Base-by-base conservation (phyloP, 2,797 vertebrate genomes). In the Kryptolebias ocellatus region DNA sequence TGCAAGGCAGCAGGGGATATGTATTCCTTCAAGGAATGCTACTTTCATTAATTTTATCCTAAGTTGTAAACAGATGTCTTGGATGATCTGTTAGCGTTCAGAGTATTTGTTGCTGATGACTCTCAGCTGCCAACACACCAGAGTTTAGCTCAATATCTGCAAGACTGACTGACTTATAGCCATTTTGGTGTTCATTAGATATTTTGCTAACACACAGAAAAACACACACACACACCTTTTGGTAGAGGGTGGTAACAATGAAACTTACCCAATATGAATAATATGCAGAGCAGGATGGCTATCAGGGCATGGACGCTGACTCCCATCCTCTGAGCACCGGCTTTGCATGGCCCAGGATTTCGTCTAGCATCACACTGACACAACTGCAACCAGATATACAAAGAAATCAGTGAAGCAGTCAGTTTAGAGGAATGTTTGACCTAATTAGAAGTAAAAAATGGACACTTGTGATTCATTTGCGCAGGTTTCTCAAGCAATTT, bases 211-310 rank as follows among this genome's bases (percentile, higher is more conserved):
- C 34, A 34, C 6, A 6, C 5, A 34, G 34, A 34, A 2, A 34
- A 34, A 34, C 34, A 34, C 6, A 34, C 34, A 34, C 34, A 24
- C 20, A 34, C 34, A 9, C 34, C 34, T 34, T 42, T 42, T 42
- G 39, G 11, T 11, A 42, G 39, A 12, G 39, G 14, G 39, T 14
- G 39, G 7, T 18, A 64, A 31, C 11, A 5, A 8, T 5, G 9
- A 28, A 14, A 86, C 95, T 86, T 86, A 99, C 97, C 93, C 52
- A 96, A 84, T 53, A 98, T 95, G 53, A 95, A 95, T 67, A 98
- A 86, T 60, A 99, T 96, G 84, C 95, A 97, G 70, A 98, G 90
- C 28, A 99, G 95, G 79, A 99, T 96, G 72, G 95, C 94, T 1
- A 97, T 89, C 27, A 99, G 84, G 0, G 94, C 95, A 4, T 95